These are phyloP conservation scores for Cinara cedri DNA, from an alignment of 2,888 invertebrate genomes.

Conservation along the genomic window DNA sequence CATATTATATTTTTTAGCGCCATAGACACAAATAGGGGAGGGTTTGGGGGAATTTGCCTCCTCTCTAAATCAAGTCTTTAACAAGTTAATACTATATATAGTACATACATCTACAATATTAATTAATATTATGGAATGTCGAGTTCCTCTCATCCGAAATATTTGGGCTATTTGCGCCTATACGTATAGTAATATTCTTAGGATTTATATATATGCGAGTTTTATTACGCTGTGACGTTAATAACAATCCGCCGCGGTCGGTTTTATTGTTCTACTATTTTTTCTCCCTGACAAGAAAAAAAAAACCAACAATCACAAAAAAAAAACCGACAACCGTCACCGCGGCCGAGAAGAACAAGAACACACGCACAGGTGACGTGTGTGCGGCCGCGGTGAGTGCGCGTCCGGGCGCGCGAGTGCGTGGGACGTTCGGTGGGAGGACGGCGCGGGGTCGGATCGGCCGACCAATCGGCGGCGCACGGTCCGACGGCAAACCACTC, in stretches of 20 bases:
- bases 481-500: conserved; percentile 54
- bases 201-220: too few relatives aligned
- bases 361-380: conserved; percentile 18
- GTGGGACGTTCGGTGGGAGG: conserved; percentile 21
- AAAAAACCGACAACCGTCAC: background rate
- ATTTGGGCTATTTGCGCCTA: too few relatives aligned
- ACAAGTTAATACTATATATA: too few relatives aligned
- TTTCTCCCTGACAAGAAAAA: background rate
- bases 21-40: too few relatives aligned
- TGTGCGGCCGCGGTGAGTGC: background rate
- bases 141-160: too few relatives aligned
- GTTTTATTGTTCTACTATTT: background rate
- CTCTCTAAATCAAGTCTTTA: too few relatives aligned
- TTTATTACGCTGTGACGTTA: too few relatives aligned
- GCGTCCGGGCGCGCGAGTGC: background rate
- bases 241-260: background rate
- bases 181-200: too few relatives aligned
- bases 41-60: too few relatives aligned
- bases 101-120: too few relatives aligned
- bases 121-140: too few relatives aligned
- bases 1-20: too few relatives aligned
- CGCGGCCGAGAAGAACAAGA: background rate
- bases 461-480: conserved; percentile 51
- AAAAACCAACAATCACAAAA: background rate
- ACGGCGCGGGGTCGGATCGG: conserved; percentile 19